These are phyloP conservation scores for Catagonus wagneri DNA, from an alignment of 2,113 vertebrate genomes.

Conservation along the genomic window DNA sequence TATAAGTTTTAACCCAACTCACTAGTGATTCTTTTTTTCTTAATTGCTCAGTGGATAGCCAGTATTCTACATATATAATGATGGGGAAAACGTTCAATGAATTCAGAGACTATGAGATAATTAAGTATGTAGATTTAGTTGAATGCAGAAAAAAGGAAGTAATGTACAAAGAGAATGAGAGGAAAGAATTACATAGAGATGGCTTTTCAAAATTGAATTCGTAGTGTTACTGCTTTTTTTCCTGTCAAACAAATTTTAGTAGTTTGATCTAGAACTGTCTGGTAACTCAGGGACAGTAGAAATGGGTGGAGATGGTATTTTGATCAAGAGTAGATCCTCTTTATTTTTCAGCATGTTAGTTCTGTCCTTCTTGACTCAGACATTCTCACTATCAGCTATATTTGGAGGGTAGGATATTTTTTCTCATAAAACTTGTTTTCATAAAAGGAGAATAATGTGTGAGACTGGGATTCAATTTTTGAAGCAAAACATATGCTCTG, in stretches of 20 bases:
- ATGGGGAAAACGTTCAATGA: background rate
- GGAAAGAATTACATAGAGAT: too few relatives aligned
- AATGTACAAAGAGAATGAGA: background rate
- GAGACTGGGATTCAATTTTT: background rate
- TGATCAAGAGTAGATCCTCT: background rate
- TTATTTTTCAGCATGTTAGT: background rate
- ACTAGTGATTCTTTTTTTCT: background rate
- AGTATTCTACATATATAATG: background rate
- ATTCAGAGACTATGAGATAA: background rate
- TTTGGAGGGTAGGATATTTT: background rate
- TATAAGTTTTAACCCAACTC: background rate
- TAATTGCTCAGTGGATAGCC: background rate
- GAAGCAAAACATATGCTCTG: background rate
- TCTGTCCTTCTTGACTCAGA: background rate
- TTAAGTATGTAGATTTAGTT: background rate
- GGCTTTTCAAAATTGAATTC: background rate
- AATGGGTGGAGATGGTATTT: background rate
- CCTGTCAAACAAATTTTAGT: background rate
- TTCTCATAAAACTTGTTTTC: background rate
- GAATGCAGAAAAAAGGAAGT: background rate
- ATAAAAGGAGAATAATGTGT: background rate
- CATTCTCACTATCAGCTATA: background rate
- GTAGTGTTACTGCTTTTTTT: background rate
- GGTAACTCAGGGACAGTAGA: background rate
- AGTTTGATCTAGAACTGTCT: background rate